Evolutionary conservation across 2,797 vertebrate species (phyloP).

Genomic region (Oryzias dopingdopingensis): DNA sequence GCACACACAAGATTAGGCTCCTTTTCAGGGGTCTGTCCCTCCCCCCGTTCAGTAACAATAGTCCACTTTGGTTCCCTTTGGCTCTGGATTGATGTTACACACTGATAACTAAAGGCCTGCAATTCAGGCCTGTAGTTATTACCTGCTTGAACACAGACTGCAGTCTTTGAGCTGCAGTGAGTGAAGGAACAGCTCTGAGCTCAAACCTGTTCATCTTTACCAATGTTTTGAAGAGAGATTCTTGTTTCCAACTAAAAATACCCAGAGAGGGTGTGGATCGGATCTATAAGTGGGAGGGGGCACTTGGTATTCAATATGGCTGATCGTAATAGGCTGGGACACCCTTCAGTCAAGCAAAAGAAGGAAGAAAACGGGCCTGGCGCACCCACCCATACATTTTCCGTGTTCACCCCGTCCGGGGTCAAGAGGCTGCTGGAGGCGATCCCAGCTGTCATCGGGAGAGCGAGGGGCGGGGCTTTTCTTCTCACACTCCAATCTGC

Average conservation of each 20-base stretch:
- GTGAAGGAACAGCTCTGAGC: no score
- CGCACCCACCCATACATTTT: no score
- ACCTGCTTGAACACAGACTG: slow-evolving; percentile 39
- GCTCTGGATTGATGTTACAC: slow-evolving; percentile 45
- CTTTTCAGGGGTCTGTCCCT: slow-evolving; percentile 45
- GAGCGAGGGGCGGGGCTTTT: no score
- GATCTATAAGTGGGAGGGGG: not conserved
- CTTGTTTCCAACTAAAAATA: not conserved
- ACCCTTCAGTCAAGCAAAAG: not conserved
- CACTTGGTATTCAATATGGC: not conserved
- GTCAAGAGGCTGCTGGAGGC: no score
- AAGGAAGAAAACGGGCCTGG: no score
- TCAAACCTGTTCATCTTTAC: no score
- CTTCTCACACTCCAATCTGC: not conserved
- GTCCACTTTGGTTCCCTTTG: slow-evolving; percentile 49
- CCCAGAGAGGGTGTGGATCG: not conserved
- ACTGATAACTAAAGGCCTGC: slow-evolving; percentile 41
- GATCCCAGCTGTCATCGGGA: no score
- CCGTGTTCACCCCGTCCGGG: no score
- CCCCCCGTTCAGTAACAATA: slow-evolving; percentile 61
- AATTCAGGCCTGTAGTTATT: slow-evolving; percentile 28
- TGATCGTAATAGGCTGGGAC: not conserved
- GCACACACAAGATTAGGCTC: slow-evolving; percentile 56
- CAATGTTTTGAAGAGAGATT: not conserved
- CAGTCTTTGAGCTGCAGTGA: no score